Base-by-base conservation (phyloP, 2,113 vertebrate genomes). In the Oreocharis arfaki region DNA sequence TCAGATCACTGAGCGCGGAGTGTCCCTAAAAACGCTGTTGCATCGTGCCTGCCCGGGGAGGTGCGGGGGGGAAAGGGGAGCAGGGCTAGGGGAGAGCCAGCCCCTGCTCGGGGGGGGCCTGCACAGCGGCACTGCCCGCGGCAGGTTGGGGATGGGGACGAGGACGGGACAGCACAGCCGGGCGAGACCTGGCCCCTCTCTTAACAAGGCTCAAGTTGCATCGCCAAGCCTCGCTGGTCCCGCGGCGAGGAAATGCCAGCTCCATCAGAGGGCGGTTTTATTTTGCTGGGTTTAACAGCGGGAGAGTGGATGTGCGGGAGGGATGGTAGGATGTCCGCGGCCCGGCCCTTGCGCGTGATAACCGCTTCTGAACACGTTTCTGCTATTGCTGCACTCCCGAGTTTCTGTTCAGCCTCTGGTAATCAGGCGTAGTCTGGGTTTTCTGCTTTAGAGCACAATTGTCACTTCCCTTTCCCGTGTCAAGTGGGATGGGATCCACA, bases 21-120 rank as follows among this genome's bases (percentile, higher is more conserved):
- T 83, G 57, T 97, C 97, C 95, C 93, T 95, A 87, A 97, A 93
- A 96, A 95, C 64, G 27, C 84, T 65, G 90, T 89, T 83, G 94
- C 16, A 41, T 19, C 5, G 4, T 35, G 19, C 27, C 26, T 7
- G 55, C 7, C 33, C 0, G 21, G 21, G 70, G 60, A 52, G 13
- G 22, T 11, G 70, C 0, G 16, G 11, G 2, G 1, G 33, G 4
- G 1, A 26, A 33, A 27, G 28, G 9, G 3, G 23, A 90, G 5
- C 12, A 9, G 42, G 39, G 47, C n/a, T 28, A 16, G 16, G 27
- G 50, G 17, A 42, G 3, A 68, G 7, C 17, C 1, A 10, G 26
- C 2, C 22, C 7, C 11, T 44, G 65, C 50, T 39, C 6, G 20
- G 70, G 27, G 47, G n/a, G 9, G 3, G 0, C 5, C 10, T 6